Conservation (phyloP, 1,140 invertebrate species). For the Drosophila watanabei region DNA sequence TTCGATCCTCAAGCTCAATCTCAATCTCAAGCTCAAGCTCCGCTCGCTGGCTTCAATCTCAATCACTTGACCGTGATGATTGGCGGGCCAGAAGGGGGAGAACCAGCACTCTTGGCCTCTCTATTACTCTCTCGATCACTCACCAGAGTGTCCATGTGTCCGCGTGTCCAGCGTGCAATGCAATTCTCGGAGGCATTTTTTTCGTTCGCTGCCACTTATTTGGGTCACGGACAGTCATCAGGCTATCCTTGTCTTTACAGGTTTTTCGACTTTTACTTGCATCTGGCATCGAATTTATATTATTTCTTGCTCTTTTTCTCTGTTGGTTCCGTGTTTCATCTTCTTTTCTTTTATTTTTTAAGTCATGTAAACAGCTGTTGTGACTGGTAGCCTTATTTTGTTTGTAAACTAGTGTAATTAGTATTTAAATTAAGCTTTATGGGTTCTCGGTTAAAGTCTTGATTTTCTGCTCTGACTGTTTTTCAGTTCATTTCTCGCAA, state of each 20-base stretch:
- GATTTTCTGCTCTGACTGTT: conserved; percentile 11
- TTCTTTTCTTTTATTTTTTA: conserved; percentile 9
- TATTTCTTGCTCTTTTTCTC: conserved; percentile 7
- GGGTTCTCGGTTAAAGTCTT: not conserved
- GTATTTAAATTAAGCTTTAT: not conserved
- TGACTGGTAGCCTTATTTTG: not conserved
- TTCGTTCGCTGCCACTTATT: conserved; percentile 70
- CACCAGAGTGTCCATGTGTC: conserved; percentile 24
- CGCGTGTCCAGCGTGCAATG: conserved; percentile 21
- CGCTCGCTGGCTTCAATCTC: conserved; percentile 26
- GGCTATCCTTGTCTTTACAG: conserved; percentile 50
- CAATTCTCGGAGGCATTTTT: conserved; percentile 71
- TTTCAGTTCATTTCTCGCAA: not conserved
- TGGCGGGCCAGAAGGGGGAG: not conserved
- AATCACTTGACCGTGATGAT: conserved; percentile 44
- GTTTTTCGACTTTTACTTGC: conserved; percentile 84
- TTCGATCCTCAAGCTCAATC: conserved; percentile 37
- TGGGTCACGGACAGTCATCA: conserved; percentile 80
- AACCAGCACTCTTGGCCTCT: conserved; percentile 7
- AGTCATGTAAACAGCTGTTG: conserved; percentile 5
- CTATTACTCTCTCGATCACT: conserved; percentile 1
- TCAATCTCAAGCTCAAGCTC: conserved; percentile 5
- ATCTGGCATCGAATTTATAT: conserved; percentile 32
- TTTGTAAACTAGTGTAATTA: conserved; percentile 1
- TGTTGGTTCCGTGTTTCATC: conserved; percentile 69